Evolutionary conservation across 2,888 invertebrate species (phyloP).

Genomic region (Amblyjoppa proteus): DNA sequence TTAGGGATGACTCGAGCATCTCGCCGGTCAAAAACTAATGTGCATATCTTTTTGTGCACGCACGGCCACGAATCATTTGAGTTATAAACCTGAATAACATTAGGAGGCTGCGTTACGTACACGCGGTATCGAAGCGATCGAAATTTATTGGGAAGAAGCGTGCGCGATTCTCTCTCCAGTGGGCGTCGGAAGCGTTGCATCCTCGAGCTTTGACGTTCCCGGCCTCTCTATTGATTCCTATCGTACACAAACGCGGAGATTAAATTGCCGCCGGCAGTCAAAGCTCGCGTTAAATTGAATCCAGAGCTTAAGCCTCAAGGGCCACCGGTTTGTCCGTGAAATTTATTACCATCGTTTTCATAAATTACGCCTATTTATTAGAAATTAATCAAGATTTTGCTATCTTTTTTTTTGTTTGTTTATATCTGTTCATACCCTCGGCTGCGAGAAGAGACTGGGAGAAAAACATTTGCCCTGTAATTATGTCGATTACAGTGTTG

Average conservation of each 20-base stretch:
- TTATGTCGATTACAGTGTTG: background rate
- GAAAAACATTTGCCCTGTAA: background rate
- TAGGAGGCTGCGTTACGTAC: slow-evolving; percentile 32
- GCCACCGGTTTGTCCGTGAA: slow-evolving; percentile 3
- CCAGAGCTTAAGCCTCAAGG: slow-evolving; percentile 23
- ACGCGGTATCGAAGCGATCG: slow-evolving; percentile 10
- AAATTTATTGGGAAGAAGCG: slow-evolving; percentile 42
- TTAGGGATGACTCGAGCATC: slow-evolving; percentile 48
- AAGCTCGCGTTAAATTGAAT: slow-evolving; percentile 19
- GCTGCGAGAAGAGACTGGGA: background rate
- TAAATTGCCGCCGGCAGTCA: slow-evolving; percentile 53
- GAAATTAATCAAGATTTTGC: background rate
- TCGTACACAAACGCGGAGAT: slow-evolving; percentile 51
- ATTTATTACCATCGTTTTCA: slow-evolving; percentile 35
- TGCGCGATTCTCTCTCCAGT: slow-evolving; percentile 46
- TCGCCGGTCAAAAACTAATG: slow-evolving; percentile 21
- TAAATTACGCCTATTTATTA: slow-evolving; percentile 14
- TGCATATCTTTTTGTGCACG: slow-evolving; percentile 19
- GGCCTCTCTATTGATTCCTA: slow-evolving; percentile 58
- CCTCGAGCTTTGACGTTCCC: slow-evolving; percentile 62
- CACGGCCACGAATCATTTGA: slow-evolving; percentile 48
- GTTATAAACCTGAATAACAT: slow-evolving; percentile 66
- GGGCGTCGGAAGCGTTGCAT: slow-evolving; percentile 58
- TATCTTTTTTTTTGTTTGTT: background rate
- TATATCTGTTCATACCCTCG: background rate